Conservation (phyloP, 2,888 invertebrate species). For the Dorcus hopei region DNA sequence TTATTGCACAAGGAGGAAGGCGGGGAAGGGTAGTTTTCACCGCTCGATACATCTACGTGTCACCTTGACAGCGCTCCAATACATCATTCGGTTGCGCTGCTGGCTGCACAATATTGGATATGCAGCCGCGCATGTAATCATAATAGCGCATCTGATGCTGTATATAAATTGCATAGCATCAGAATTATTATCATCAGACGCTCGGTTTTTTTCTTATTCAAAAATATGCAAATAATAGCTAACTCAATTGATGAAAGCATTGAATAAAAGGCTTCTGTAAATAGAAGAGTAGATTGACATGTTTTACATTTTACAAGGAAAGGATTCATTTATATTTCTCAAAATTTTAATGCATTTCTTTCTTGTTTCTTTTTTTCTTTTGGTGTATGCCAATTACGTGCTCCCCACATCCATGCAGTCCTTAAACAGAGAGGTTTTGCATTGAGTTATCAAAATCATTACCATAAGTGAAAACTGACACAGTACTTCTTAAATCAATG, state of each 20-base stretch:
- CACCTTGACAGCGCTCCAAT: conserved; percentile 40
- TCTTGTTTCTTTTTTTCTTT: too few species aligned
- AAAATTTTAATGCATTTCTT: too few species aligned
- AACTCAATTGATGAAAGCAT: not conserved
- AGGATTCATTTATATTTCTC: too few species aligned
- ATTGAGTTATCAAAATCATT: too few species aligned
- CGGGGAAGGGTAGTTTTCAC: conserved; percentile 5
- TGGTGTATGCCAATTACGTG: too few species aligned
- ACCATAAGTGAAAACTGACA: too few species aligned
- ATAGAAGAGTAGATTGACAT: too few species aligned
- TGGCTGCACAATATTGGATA: conserved; percentile 22
- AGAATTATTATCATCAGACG: not conserved
- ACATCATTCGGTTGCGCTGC: conserved; percentile 35
- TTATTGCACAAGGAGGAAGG: conserved; percentile 4
- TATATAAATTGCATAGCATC: not conserved
- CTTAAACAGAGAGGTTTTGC: too few species aligned
- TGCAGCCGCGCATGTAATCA: conserved; percentile 17
- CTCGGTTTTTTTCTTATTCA: not conserved
- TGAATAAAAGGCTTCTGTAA: too few species aligned
- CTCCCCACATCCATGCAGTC: too few species aligned
- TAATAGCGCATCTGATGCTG: conserved; percentile 13
- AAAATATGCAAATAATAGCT: not conserved
- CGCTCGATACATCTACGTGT: conserved; percentile 40
- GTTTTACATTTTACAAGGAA: too few species aligned
- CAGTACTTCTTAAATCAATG: too few species aligned